These are phyloP conservation scores for Trochalopteron elliotii DNA, from an alignment of 2,113 vertebrate species.

Conservation along the genomic window DNA sequence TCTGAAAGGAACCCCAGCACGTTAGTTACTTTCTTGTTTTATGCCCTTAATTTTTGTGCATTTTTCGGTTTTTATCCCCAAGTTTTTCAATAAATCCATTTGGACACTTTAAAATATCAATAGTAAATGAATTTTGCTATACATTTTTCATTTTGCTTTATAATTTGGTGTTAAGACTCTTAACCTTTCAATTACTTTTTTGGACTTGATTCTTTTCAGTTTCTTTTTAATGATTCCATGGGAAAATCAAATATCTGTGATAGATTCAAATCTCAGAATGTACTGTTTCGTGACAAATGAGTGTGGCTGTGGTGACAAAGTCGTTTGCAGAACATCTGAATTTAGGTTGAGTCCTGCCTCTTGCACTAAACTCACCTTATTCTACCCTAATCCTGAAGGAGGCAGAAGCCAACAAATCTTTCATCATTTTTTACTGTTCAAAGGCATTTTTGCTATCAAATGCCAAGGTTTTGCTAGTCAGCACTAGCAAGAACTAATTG, in stretches of 20 bases:
- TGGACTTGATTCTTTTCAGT: neutral
- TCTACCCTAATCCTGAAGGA: constrained; percentile 53
- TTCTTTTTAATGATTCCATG: neutral
- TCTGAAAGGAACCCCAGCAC: neutral
- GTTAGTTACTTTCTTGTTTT: neutral
- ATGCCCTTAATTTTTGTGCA: neutral
- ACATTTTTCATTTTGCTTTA: neutral
- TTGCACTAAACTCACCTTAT: neutral
- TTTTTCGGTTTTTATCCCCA: rapidly evolving
- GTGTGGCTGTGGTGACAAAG: neutral
- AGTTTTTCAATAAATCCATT: neutral
- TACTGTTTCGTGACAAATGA: neutral
- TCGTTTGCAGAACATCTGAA: neutral
- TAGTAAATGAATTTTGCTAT: neutral
- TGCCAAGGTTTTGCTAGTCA: constrained; percentile 19
- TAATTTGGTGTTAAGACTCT: neutral
- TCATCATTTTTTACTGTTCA: neutral
- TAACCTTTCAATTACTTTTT: neutral
- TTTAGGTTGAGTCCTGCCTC: neutral
- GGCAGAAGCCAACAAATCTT: constrained; percentile 62
- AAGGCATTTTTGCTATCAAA: constrained; percentile 22
- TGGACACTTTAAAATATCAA: neutral
- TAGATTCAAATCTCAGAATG: neutral
- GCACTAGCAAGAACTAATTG: constrained; percentile 44
- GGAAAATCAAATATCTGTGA: neutral